These are phyloP conservation scores for Syngnathus acus DNA, from an alignment of 2,797 vertebrate species.

Conservation along the genomic window DNA sequence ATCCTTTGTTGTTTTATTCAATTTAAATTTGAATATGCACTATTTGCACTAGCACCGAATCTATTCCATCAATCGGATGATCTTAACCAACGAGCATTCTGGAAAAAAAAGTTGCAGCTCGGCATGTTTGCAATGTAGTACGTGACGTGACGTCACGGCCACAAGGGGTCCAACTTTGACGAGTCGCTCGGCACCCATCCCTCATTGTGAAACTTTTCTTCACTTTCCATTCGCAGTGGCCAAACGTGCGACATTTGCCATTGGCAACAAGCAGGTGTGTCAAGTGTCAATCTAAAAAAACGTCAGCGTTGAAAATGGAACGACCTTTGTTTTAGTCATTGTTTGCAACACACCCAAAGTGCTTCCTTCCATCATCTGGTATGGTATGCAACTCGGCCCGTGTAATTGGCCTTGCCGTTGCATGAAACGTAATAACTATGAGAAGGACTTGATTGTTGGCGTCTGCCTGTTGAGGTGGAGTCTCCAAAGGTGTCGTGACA, in stretches of 20 bases:
- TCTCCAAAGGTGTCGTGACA: background rate
- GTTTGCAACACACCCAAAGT: background rate
- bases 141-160: background rate
- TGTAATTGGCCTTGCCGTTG: background rate
- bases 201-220: background rate
- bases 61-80: background rate
- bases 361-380: background rate
- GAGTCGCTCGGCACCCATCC: background rate
- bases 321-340: background rate
- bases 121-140: background rate
- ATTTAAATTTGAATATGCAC: too few relatives aligned
- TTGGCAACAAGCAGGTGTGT: background rate
- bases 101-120: background rate
- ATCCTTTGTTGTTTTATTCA: too few relatives aligned
- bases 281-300: background rate
- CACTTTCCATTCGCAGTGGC: background rate
- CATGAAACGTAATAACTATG: background rate
- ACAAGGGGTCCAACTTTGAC: background rate
- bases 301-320: background rate
- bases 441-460: background rate
- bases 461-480: background rate
- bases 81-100: background rate
- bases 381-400: background rate
- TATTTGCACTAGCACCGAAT: too few relatives aligned
- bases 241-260: background rate